phyloP scores from a whole-genome alignment of 1,140 invertebrate genomes.

The Melanaphis sacchari region DNA sequence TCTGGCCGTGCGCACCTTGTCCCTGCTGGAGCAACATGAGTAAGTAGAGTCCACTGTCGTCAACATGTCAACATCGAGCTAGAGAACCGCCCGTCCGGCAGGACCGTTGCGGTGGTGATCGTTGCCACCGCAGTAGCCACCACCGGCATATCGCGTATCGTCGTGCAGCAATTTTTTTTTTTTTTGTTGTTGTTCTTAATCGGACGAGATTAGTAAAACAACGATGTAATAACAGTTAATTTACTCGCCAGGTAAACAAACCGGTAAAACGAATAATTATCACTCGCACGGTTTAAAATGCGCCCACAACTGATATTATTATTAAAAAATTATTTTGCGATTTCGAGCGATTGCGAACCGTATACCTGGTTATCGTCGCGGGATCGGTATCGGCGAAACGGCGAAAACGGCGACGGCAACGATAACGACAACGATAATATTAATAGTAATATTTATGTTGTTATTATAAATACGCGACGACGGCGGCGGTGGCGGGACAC shows the following conservation, averaged over 20 bases:
- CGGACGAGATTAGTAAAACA: background rate
- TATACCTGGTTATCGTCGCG: background rate
- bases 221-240: background rate
- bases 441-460: background rate
- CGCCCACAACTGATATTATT: background rate
- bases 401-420: background rate
- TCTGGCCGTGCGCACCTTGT: constrained; percentile 38
- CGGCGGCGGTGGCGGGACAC: background rate
- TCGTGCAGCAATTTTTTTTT: background rate
- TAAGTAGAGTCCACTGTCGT: background rate
- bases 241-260: background rate
- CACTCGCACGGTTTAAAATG: background rate
- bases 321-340: background rate
- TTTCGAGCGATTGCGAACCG: background rate
- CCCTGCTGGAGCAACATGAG: constrained; percentile 53
- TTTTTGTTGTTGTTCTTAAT: background rate
- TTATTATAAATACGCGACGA: background rate
- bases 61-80: constrained; percentile 44
- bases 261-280: background rate
- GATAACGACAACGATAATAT: background rate
- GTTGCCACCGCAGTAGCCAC: background rate
- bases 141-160: background rate
- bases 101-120: background rate
- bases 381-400: background rate
- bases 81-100: background rate